Base-by-base conservation (phyloP, 2,888 invertebrate genomes). In the Digitonthophagus gazella region DNA sequence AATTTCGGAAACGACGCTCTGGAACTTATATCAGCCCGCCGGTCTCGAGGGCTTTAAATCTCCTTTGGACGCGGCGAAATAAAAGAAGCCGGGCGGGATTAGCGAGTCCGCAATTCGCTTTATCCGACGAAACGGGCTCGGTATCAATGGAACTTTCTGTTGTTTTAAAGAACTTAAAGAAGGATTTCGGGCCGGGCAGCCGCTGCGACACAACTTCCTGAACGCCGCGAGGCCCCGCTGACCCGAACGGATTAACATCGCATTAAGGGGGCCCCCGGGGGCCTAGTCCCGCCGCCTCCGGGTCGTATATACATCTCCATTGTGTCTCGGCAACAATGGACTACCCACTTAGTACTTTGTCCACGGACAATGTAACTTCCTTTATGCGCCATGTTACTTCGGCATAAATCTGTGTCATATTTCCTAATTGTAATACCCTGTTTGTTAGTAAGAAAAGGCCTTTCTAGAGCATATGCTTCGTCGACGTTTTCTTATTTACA, bases 161-260 rank as follows among this genome's bases (percentile, higher is more conserved):
- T 66, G 66, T 63, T 69, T 69, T 69, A 69, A 69, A 66, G 68
- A 22, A 69, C 58, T 69, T 54, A 65, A 69, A 65, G 68, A 63
- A 66, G 68, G 68, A 68, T 68, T 68, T 68, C 16, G 58, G 58
- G 58, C 64, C 64, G 64, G 68, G 16, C 18, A 61, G 61, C 28
- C 28, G 28, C 65, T 69, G 61, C 65, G 68, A 61, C 22, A 18
- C 66, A 66, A 69, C 68, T 69, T 65, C 55, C 68, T 61, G 68
- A 65, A 68, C 65, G 65, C 68, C 68, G 65, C 58, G 61, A n/a
- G 61, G 3, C 28, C 57, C 56, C 63, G 61, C 54, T 66, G 65
- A 69, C 68, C 68, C 63, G 61, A 55, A 65, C 20, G 66, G 68
- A 69, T 69, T 69, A 69, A 66, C 66, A 61, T 58, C 65, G 66